These are phyloP conservation scores for Zeugodacus cucurbitae DNA, from an alignment of 1,140 invertebrate species.

Conservation along the genomic window DNA sequence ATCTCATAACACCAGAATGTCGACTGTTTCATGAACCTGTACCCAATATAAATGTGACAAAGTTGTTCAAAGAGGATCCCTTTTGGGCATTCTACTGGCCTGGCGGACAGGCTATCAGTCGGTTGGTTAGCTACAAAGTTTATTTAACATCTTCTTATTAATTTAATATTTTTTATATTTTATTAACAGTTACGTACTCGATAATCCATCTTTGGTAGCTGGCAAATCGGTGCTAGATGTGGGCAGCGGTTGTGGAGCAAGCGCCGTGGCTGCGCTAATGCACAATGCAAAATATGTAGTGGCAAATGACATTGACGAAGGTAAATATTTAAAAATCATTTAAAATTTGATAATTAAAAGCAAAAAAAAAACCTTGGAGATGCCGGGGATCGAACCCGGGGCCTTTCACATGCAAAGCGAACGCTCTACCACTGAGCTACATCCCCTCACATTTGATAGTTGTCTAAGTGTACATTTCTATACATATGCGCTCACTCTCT, in stretches of 20 bases:
- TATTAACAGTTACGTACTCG: constrained; percentile 68
- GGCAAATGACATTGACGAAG: constrained; percentile 67
- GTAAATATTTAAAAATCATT: constrained; percentile 31
- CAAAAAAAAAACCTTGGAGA: constrained; percentile 69
- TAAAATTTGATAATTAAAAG: constrained; percentile 40
- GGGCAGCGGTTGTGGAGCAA: constrained; percentile 66
- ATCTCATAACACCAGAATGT: constrained; percentile 69
- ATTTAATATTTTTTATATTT: not conserved
- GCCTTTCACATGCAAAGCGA: constrained; percentile 91
- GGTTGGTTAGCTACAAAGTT: constrained; percentile 33
- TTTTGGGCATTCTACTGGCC: constrained; percentile 74
- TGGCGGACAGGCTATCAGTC: constrained; percentile 68
- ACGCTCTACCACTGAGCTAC: constrained; percentile 88
- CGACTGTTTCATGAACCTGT: constrained; percentile 66
- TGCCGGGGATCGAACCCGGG: constrained; percentile 85
- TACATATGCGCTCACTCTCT: not conserved
- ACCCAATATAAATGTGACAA: constrained; percentile 47
- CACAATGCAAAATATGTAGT: constrained; percentile 55
- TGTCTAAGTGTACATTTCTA: not conserved
- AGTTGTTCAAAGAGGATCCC: constrained; percentile 65
- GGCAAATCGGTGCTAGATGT: constrained; percentile 63
- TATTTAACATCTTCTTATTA: too few species aligned
- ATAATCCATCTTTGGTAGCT: constrained; percentile 60
- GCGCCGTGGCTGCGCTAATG: constrained; percentile 64
- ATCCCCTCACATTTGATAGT: constrained; percentile 68